phyloP scores from a whole-genome alignment of 92 coral and sea anemone genomes.

The Parazoanthus swiftii region DNA sequence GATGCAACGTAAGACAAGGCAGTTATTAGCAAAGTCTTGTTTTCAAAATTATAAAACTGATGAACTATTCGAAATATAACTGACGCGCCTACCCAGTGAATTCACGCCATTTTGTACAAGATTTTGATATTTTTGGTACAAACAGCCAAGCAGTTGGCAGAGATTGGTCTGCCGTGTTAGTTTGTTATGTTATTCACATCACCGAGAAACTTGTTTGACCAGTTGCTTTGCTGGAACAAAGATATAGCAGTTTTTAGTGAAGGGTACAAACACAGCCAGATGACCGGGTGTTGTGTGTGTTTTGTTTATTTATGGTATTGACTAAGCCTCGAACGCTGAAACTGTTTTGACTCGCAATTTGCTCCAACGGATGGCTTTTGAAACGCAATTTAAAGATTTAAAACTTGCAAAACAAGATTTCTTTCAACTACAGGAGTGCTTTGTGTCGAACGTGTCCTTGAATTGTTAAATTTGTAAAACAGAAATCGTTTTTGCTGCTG shows the following conservation, averaged over 20 bases:
- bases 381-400: not conserved
- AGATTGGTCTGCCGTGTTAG: not conserved
- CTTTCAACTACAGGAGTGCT: not conserved
- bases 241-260: constrained; percentile 34
- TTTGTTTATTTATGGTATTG: constrained; percentile 5
- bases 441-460: not conserved
- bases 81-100: not conserved
- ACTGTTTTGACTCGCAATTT: not conserved
- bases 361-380: not conserved
- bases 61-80: not conserved
- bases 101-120: constrained; percentile 27
- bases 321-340: not conserved
- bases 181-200: constrained; percentile 35
- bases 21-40: constrained; percentile 12
- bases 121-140: constrained; percentile 5
- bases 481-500: constrained; percentile 17
- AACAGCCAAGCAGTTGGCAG: too few species aligned
- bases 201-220: not conserved
- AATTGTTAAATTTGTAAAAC: constrained; percentile 16
- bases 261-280: constrained; percentile 63
- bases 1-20: constrained; percentile 4
- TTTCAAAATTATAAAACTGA: not conserved
- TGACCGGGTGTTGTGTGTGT: not conserved
- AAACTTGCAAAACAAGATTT: not conserved
- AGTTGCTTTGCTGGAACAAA: not conserved